phyloP scores from a whole-genome alignment of 2,888 invertebrate species.

The Agonum fuliginosum region DNA sequence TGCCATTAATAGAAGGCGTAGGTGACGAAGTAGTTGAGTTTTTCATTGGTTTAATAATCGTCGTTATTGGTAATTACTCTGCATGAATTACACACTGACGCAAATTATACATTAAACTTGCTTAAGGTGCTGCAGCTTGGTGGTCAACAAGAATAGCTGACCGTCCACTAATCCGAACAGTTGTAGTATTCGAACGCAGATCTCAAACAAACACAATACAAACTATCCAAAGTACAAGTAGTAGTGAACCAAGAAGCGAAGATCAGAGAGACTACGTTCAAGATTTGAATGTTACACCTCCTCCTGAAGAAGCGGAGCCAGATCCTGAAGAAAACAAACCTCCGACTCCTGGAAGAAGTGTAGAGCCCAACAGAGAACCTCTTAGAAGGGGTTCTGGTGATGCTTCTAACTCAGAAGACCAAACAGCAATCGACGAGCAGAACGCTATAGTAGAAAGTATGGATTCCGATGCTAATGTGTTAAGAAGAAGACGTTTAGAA shows the following conservation, averaged over 20 bases:
- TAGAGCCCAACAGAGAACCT: no score
- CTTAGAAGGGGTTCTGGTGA: slow-evolving; percentile 32
- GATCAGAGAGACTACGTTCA: slow-evolving; percentile 63
- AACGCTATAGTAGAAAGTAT: slow-evolving; percentile 77
- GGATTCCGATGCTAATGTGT: slow-evolving; percentile 72
- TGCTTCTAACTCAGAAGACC: slow-evolving; percentile 4
- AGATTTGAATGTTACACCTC: slow-evolving; percentile 64
- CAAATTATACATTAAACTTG: not conserved
- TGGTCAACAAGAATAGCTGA: slow-evolving; percentile 85
- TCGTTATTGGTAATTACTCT: slow-evolving; percentile 70
- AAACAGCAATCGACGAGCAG: slow-evolving; percentile 65
- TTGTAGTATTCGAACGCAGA: slow-evolving; percentile 79
- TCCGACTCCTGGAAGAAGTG: slow-evolving; percentile 63
- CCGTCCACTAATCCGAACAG: slow-evolving; percentile 81
- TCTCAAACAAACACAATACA: slow-evolving; percentile 64
- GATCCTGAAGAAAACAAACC: slow-evolving; percentile 66
- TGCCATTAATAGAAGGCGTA: slow-evolving; percentile 87
- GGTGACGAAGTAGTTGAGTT: slow-evolving; percentile 89
- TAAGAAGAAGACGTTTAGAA: slow-evolving; percentile 71
- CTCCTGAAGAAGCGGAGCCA: slow-evolving; percentile 70
- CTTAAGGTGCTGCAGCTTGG: slow-evolving; percentile 80
- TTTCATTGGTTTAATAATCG: slow-evolving; percentile 77
- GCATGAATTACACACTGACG: not conserved
- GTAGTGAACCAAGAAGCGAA: slow-evolving; percentile 55
- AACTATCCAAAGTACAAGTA: slow-evolving; percentile 8